Conservation (phyloP, 2,888 invertebrate species). For the Calliphora vomitoria region DNA sequence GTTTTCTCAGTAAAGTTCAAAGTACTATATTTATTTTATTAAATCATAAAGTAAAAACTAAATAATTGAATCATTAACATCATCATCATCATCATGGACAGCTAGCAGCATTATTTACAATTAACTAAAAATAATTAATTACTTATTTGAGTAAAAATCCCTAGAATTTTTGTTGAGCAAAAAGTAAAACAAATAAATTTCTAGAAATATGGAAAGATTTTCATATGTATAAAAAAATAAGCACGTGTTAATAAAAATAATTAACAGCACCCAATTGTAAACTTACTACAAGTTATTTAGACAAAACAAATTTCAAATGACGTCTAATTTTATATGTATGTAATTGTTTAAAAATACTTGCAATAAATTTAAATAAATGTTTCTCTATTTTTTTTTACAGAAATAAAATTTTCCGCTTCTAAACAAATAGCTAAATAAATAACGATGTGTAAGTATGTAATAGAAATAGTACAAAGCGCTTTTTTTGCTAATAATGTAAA, state of each 20-base stretch:
- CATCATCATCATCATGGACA: background rate
- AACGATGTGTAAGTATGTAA: conserved; percentile 1
- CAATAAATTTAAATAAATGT: conserved; percentile 29
- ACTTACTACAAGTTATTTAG: conserved; percentile 25
- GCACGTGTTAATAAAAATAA: conserved; percentile 56
- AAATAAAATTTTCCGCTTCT: conserved; percentile 58
- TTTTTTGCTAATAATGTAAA: conserved; percentile 34
- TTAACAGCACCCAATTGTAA: background rate
- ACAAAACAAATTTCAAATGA: conserved; percentile 40
- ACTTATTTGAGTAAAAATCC: background rate
- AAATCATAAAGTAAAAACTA: conserved; percentile 12
- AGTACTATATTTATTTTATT: conserved; percentile 21
- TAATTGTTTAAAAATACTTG: conserved; percentile 52
- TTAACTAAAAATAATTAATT: conserved; percentile 45
- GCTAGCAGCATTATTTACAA: background rate
- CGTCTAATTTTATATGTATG: conserved; percentile 22
- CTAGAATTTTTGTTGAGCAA: conserved; percentile 18
- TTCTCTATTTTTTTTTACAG: conserved; percentile 10
- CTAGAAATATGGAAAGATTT: conserved; percentile 9
- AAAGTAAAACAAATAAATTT: background rate
- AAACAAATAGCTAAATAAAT: conserved; percentile 10
- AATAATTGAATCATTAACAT: conserved; percentile 2
- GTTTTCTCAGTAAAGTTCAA: conserved; percentile 4
- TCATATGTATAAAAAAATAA: conserved; percentile 20
- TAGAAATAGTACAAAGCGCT: conserved; percentile 24